Evolutionary conservation across 2,888 invertebrate species (phyloP).

Genomic region (Apocheima hispidaria): DNA sequence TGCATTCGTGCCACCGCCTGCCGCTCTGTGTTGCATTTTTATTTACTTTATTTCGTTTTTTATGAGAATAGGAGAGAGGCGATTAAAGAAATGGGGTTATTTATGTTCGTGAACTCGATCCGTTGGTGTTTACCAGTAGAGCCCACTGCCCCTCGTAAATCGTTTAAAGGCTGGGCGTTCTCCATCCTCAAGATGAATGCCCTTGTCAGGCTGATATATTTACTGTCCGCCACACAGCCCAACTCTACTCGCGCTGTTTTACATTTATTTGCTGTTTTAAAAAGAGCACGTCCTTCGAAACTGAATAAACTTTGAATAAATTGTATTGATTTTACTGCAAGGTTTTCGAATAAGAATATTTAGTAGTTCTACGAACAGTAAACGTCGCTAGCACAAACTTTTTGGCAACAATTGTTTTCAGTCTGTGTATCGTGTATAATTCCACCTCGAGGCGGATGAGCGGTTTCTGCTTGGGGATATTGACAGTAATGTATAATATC

Average conservation of each 20-base stretch:
- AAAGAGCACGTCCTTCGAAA: constrained; percentile 44
- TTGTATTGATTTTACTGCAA: constrained; percentile 9
- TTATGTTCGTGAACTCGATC: constrained; percentile 62
- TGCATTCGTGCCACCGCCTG: constrained; percentile 69
- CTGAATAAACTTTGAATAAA: constrained; percentile 27
- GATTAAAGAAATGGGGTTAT: constrained; percentile 64
- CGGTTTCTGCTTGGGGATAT: too few species aligned
- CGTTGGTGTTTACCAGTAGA: constrained; percentile 69
- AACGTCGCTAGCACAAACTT: too few species aligned
- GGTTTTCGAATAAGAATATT: too few species aligned
- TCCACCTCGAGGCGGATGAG: too few species aligned
- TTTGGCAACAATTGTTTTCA: too few species aligned
- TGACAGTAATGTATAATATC: too few species aligned
- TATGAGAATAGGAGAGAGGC: constrained; percentile 42
- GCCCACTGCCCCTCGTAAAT: constrained; percentile 80
- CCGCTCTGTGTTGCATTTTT: constrained; percentile 63
- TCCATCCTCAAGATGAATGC: constrained; percentile 82
- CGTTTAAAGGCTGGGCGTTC: constrained; percentile 83
- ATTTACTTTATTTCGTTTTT: constrained; percentile 61
- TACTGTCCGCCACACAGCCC: constrained; percentile 75
- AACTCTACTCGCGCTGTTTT: constrained; percentile 62
- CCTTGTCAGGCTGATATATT: constrained; percentile 81
- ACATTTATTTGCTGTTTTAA: constrained; percentile 69
- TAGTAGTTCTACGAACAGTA: too few species aligned
- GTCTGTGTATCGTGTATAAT: too few species aligned